Conservation (phyloP, 2,888 invertebrate species). For the Drosophila tripunctata region DNA sequence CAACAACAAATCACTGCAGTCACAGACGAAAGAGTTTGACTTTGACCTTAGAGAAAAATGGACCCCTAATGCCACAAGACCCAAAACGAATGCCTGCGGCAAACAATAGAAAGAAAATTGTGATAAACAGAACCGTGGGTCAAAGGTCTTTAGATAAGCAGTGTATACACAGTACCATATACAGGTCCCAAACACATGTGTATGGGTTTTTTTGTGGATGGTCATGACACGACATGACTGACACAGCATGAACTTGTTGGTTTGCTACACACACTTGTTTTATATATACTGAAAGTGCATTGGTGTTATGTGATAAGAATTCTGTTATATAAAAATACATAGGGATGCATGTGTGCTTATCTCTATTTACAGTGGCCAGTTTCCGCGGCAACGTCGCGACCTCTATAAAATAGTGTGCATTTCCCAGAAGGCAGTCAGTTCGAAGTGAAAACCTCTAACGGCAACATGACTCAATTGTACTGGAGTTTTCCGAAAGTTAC, state of each 20-base stretch:
- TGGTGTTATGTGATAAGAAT: constrained; percentile 36
- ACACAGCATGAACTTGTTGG: constrained; percentile 27
- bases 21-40: constrained; percentile 40
- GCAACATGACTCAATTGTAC: constrained; percentile 40
- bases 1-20: constrained; percentile 48
- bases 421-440: constrained; percentile 53
- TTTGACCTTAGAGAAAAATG: constrained; percentile 18
- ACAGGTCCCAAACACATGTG: constrained; percentile 5
- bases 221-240: background rate
- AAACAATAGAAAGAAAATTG: constrained; percentile 31
- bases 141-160: constrained; percentile 39
- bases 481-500: background rate
- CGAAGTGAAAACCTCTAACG: constrained; percentile 44
- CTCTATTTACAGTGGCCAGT: constrained; percentile 32
- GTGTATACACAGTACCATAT: constrained; percentile 8
- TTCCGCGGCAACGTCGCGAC: constrained; percentile 30
- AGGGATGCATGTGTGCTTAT: constrained; percentile 35
- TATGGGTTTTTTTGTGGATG: background rate
- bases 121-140: constrained; percentile 44
- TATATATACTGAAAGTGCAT: constrained; percentile 5
- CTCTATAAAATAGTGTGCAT: constrained; percentile 56
- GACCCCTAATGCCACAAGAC: constrained; percentile 3
- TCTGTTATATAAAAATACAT: constrained; percentile 1
- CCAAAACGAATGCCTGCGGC: constrained; percentile 10
- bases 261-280: constrained; percentile 8